Percentiles rank a stretch among this genome's conserved stretches.
Evolutionary conservation across 2,797 vertebrate species (phyloP).

Genomic region (Bucorvus abyssinicus): DNA sequence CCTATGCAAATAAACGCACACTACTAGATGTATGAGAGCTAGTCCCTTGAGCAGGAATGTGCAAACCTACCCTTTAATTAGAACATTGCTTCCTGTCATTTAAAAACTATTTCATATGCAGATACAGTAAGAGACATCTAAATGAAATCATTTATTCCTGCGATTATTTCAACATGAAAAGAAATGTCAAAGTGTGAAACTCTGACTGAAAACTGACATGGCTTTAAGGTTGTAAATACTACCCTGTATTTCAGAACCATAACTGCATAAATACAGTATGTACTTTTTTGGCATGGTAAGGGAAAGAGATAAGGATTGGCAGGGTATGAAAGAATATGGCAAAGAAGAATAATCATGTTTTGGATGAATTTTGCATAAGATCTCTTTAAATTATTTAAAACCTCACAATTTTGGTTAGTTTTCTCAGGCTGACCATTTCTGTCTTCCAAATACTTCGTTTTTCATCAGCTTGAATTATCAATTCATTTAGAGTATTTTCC

Average conservation of each 20-base stretch:
- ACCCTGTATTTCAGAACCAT: not conserved
- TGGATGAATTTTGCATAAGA: not conserved
- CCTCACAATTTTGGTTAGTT: not conserved
- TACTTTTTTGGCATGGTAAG: not conserved
- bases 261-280: not conserved
- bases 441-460: not conserved
- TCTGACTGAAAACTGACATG: slow-evolving; percentile 23
- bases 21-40: not conserved
- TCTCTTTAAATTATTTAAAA: slow-evolving; percentile 20
- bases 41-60: not conserved
- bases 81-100: not conserved
- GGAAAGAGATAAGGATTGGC: not conserved
- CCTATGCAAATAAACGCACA: not conserved
- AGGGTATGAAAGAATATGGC: not conserved
- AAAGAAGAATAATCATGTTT: not conserved
- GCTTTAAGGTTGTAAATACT: not conserved
- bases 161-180: slow-evolving; percentile 23
- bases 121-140: not conserved
- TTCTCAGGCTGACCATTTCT: not conserved
- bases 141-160: slow-evolving; percentile 25
- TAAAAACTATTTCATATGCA: not conserved
- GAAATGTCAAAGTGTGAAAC: not conserved
- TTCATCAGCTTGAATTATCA: not conserved
- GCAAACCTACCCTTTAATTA: not conserved
- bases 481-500: not conserved